Base-by-base conservation (phyloP, 1,140 invertebrate species). In the Macrobrachium nipponense region DNA sequence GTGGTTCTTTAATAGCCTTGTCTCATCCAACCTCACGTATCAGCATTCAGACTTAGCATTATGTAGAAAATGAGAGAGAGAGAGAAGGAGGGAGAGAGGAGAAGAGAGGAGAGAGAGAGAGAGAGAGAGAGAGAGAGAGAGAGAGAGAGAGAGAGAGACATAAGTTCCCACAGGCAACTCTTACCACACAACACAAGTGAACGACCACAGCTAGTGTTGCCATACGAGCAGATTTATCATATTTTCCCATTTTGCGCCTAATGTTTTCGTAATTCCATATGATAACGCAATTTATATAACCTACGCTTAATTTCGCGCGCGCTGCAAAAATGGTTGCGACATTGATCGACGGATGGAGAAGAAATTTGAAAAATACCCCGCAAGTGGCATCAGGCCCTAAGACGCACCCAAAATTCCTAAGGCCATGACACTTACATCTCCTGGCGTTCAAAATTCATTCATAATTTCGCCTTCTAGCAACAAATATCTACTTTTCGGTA, bases 371-470 rank as follows among this genome's bases (percentile, higher is more conserved):
- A 51, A 76, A 76, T 76, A 6, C 62, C 61, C 20, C n/a, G 5
- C 51, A 51, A 8, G 12, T 51, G 51, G 51, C 51, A 51, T 51
- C 51, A 51, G 7, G 27, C 20, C 43, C 17, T 18, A 84, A 77
- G 84, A 86, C 84, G 84, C 84, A 86, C 84, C 84, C 84, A 86
- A 86, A 86, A 86, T 86, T 86, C 84, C 84, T 86, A 23, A 72
- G 84, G 84, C 84, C 61, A 79, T 80, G 77, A 86, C 84, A 80
- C 77, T 62, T 17, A 44, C 66, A 78, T 60, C 72, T 72, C 75
- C 84, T 80, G 84, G 84, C 84, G 77, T 80, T 86, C 80, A 86
- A 79, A 86, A 86, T 80, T 86, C 84, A 86, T 86, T 86, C 84
- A 86, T 86, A 86, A 86, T 86, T 77, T 72, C 61, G 73, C 66